These are phyloP conservation scores for Trissolcus brochymenae DNA, from an alignment of 2,888 invertebrate species.

Conservation along the genomic window DNA sequence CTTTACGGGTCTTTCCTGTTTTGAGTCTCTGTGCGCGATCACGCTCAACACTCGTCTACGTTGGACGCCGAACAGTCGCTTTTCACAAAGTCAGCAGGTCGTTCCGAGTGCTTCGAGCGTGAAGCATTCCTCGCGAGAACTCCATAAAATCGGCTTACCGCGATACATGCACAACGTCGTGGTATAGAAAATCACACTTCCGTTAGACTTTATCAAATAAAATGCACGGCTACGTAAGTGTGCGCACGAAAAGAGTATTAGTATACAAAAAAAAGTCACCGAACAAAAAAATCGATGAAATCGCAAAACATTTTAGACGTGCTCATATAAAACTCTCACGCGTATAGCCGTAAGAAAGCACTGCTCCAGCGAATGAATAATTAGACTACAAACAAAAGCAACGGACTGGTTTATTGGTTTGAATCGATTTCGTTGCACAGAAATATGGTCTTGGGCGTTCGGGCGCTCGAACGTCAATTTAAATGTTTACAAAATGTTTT, in stretches of 20 bases:
- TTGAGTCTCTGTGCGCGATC: slow-evolving; percentile 50
- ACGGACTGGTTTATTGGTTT: too few species aligned
- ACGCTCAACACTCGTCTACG: slow-evolving; percentile 36
- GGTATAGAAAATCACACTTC: slow-evolving; percentile 52
- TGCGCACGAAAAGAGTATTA: slow-evolving; percentile 25
- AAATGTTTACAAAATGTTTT: too few species aligned
- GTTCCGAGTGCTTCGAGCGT: slow-evolving; percentile 61
- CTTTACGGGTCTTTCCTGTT: slow-evolving; percentile 56
- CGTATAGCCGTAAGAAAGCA: not conserved
- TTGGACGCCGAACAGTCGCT: slow-evolving; percentile 62
- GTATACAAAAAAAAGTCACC: slow-evolving; percentile 28
- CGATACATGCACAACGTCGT: slow-evolving; percentile 57
- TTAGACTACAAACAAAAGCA: not conserved
- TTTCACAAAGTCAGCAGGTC: slow-evolving; percentile 67
- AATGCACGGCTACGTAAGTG: slow-evolving; percentile 31
- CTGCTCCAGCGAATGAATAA: not conserved
- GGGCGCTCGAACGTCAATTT: too few species aligned
- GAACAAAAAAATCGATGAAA: slow-evolving; percentile 32
- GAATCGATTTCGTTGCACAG: too few species aligned
- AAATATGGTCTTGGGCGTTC: too few species aligned
- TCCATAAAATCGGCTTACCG: slow-evolving; percentile 70
- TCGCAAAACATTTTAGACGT: slow-evolving; percentile 21
- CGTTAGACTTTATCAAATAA: slow-evolving; percentile 50
- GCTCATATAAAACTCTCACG: not conserved
- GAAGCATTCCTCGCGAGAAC: slow-evolving; percentile 64